Base-by-base conservation (phyloP, 2,113 vertebrate species). In the Alouatta palliata region DNA sequence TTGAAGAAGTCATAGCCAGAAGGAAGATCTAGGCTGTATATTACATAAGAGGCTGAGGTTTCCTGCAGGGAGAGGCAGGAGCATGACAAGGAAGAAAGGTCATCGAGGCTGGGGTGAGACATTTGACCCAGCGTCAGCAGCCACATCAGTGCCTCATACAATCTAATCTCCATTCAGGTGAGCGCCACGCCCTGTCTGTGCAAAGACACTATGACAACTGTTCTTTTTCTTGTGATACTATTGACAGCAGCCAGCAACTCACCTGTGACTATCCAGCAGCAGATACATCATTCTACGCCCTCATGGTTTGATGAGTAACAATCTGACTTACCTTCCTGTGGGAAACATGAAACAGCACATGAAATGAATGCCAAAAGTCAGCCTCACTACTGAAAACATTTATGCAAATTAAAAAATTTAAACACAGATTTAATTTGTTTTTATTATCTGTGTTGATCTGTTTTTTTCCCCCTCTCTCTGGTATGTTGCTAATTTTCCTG, bases 131-230 rank as follows among this genome's bases (percentile, higher is more conserved):
- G 43, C 1, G 1, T 79, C 47, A 35, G 45, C 19, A 35, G n/a
- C 13, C 5, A 32, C 0, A 2, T 66, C 56, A 25, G n/a, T n/a
- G 45, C 61, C 35, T 25, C 32, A 37, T 14, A 13, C 0, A 10
- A 68, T 56, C 49, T 4, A 30, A 32, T 40, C 68, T 20, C n/a
- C 17, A 54, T 13, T 49, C 20, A 8, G 76, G 30, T 68, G 61
- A 37, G 40, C n/a, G 6, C 17, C 14, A 20, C 16, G 17, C 45
- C 4, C n/a, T 43, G 27, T 30, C 61, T 20, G 35, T 52, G 58
- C 45, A 45, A 12, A 45, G 58, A 56, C 20, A 16, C 47, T 45
- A 1, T 35, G 27, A 11, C 9, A 27, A 40, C 17, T 35, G 47
- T 32, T 8, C 16, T 54, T 20, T 35, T 6, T 43, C 64, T 70